Evolutionary conservation across 2,888 invertebrate species (phyloP), one percentile per base, ranked within the genome.

Genomic region (Lamellibrachia satsuma): DNA sequence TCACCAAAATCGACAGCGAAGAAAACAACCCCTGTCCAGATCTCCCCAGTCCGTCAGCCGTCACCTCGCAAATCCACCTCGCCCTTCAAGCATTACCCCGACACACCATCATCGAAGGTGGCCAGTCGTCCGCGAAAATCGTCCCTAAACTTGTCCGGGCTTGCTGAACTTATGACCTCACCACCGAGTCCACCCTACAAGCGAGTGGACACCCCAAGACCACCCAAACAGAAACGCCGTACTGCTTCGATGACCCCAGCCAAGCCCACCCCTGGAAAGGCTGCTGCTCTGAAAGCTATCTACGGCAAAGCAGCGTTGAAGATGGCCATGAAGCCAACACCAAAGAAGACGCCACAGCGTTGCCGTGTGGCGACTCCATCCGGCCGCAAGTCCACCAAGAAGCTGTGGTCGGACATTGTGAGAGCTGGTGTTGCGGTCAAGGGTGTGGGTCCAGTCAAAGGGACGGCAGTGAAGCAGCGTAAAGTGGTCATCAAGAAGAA

Each of bases 261-360:
- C 22, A 75, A 22, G 22, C 91, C 91, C 90, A 92, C 90, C 95
- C 95, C 91, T 94, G 95, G 94, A 90, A 96, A 95, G 93, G 95
- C 95, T 52, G 95, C 95, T 7, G 95, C 94, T 39, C 93, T 95
- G 27, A 93, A 96, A 93, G 96, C 96, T 39, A 95, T 96, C 92
- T 95, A 95, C 94, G 96, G 96, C 22, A 95, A 95, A 93, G 90
- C 92, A n/a, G 95, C 95, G 22, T 15, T 75, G 75, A 75, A 75
- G 75, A 22, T 75, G 75, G 22, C 75, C n/a, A 55, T 60, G 52
- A 55, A 92, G 55, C n/a, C n/a, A 75, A 57, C 39, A 52, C n/a
- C 92, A 52, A 55, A 55, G n/a, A 52, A 55, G 57, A 52, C 51
- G 75, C 92, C 57, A 27, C 92, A 60, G 90, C 60, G 52, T 8